phyloP scores from a whole-genome alignment of 2,113 vertebrate species.

The Eurystomus gularis region DNA sequence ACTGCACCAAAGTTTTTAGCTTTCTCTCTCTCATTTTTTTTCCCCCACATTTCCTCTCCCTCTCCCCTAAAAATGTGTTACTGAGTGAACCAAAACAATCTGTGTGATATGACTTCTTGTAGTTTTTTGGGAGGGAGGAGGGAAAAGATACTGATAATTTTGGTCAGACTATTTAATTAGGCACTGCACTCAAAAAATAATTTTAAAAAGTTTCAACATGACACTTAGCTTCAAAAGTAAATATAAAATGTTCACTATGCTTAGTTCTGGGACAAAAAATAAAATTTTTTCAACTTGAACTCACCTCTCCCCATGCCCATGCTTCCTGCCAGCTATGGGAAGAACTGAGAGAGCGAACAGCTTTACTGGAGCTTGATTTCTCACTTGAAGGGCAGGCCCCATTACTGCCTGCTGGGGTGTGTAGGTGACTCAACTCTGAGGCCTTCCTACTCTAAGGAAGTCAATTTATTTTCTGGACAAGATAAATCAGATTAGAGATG shows the following conservation, averaged over 20 bases:
- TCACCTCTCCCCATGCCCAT: neutral
- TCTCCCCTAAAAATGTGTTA: neutral
- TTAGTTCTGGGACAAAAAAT: neutral
- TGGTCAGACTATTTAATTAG: neutral
- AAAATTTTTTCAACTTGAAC: neutral
- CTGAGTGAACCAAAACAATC: neutral
- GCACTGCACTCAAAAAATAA: neutral
- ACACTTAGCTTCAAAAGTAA: neutral
- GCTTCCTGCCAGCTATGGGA: neutral
- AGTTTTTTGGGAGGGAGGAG: neutral
- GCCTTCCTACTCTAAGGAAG: conserved; percentile 16
- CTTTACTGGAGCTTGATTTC: neutral
- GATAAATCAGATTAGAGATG: conserved; percentile 42
- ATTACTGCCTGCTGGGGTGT: conserved; percentile 30
- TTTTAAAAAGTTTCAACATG: neutral
- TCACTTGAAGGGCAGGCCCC: neutral
- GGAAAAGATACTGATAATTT: neutral
- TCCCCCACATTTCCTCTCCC: neutral
- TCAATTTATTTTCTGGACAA: conserved; percentile 43
- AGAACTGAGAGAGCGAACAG: neutral
- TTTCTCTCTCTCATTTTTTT: neutral
- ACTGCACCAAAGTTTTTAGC: neutral
- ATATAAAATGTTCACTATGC: neutral
- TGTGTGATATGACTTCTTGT: neutral
- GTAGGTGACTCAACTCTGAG: conserved; percentile 38